These are phyloP conservation scores for Enteromius trimaculatus DNA, from an alignment of 2,797 vertebrate species.

Conservation along the genomic window DNA sequence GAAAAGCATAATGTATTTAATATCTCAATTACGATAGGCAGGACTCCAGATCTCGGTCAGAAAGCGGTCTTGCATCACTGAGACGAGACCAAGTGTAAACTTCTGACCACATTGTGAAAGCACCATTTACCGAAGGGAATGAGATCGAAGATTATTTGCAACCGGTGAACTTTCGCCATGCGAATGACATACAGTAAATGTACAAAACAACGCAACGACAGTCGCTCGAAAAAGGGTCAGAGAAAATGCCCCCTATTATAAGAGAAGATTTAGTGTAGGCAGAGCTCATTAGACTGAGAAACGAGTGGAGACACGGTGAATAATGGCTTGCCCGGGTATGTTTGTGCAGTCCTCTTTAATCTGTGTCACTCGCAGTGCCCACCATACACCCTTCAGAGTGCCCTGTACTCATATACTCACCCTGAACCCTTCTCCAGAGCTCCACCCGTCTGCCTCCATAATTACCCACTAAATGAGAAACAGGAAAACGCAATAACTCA, in stretches of 20 bases:
- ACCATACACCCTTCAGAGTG: conserved; percentile 19
- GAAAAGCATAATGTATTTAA: conserved; percentile 36
- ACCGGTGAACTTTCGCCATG: conserved; percentile 27
- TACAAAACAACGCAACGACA: not conserved
- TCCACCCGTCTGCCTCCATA: conserved; percentile 46
- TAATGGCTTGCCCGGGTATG: conserved; percentile 66
- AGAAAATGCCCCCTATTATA: conserved; percentile 8
- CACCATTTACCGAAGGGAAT: conserved; percentile 61
- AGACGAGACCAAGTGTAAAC: conserved; percentile 64
- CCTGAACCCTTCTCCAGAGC: conserved; percentile 13
- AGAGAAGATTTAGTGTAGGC: conserved; percentile 29
- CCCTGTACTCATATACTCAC: not conserved
- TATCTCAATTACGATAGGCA: conserved; percentile 56
- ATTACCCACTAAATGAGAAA: conserved; percentile 77
- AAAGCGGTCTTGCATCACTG: conserved; percentile 68
- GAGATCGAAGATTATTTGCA: conserved; percentile 40
- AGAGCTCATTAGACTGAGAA: conserved; percentile 49
- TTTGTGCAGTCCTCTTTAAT: conserved; percentile 68
- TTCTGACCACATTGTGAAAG: conserved; percentile 76
- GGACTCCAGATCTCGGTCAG: conserved; percentile 59
- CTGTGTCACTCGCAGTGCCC: conserved; percentile 60
- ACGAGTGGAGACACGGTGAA: conserved; percentile 61
- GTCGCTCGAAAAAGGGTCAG: not conserved
- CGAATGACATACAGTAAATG: not conserved
- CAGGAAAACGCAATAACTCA: conserved; percentile 71